A percentile compares a stretch with the other conserved stretches of the same genome.
phyloP scores from a whole-genome alignment of 1,140 invertebrate genomes.

The Akabosia matsudoensis region DNA sequence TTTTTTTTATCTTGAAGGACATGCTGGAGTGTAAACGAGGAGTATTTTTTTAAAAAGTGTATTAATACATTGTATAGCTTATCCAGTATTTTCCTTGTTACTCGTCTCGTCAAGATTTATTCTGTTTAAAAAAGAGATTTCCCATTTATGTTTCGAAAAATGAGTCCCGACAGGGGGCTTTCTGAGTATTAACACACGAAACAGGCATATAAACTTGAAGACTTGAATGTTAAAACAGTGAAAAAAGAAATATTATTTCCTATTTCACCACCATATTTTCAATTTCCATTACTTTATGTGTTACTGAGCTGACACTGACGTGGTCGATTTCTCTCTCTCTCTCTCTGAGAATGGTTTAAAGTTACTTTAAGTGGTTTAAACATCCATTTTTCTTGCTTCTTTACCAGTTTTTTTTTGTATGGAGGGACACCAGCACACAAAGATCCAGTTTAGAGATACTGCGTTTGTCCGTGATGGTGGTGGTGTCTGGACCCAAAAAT shows the following conservation, averaged over 20 bases:
- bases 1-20: background rate
- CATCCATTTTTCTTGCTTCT: conserved; percentile 2
- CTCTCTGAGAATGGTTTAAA: conserved; percentile 15
- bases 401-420: background rate
- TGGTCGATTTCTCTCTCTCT: background rate
- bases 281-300: background rate
- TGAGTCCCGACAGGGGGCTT: conserved; percentile 22
- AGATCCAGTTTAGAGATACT: background rate
- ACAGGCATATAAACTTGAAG: background rate
- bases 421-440: background rate
- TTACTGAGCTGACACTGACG: background rate
- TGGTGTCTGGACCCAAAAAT: background rate
- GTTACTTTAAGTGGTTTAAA: conserved; percentile 24
- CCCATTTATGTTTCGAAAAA: conserved; percentile 5
- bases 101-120: background rate
- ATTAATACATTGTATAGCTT: too few species aligned
- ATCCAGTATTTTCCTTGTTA: background rate
- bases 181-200: conserved; percentile 9
- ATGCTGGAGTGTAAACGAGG: too few species aligned
- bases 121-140: conserved; percentile 4
- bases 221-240: background rate
- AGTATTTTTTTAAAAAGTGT: too few species aligned
- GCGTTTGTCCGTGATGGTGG: background rate
- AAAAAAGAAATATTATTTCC: background rate
- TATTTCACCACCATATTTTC: background rate